Evolutionary conservation across 2,888 invertebrate genomes (phyloP).

Genomic region (Plusia festucae): DNA sequence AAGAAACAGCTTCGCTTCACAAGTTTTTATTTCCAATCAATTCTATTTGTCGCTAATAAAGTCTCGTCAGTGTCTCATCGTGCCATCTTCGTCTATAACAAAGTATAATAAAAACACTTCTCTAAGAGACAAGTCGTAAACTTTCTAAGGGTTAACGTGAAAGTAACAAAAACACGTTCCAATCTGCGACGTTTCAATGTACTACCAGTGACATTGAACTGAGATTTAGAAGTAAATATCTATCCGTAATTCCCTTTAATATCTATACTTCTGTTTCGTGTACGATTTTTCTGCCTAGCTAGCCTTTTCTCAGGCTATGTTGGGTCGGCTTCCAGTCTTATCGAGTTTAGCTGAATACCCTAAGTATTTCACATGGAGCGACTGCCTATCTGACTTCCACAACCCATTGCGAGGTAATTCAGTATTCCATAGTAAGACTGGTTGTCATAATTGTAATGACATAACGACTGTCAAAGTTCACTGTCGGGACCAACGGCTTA

Average conservation of each 20-base stretch:
- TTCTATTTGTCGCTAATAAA: conserved; percentile 6
- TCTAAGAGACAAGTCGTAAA: background rate
- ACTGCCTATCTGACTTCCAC: too few relatives aligned
- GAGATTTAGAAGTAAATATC: background rate
- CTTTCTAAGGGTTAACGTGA: background rate
- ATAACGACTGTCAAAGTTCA: too few relatives aligned
- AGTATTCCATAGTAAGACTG: too few relatives aligned
- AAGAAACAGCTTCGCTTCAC: background rate
- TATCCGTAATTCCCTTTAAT: background rate
- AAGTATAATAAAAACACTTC: conserved; percentile 2
- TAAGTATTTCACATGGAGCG: too few relatives aligned
- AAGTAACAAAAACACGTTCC: background rate
- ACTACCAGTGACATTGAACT: background rate
- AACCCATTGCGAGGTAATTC: too few relatives aligned
- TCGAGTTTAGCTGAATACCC: too few relatives aligned
- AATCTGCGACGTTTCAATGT: background rate
- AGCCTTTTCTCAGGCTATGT: too few relatives aligned
- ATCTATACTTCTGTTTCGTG: too few relatives aligned
- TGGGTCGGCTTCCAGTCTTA: too few relatives aligned
- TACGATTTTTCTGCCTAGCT: too few relatives aligned
- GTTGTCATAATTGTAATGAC: too few relatives aligned
- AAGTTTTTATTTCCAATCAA: background rate
- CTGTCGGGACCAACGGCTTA: too few relatives aligned
- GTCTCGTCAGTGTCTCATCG: background rate
- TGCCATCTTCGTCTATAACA: background rate